Conservation (phyloP, 2,113 vertebrate species). For the Amia ocellicauda region DNA sequence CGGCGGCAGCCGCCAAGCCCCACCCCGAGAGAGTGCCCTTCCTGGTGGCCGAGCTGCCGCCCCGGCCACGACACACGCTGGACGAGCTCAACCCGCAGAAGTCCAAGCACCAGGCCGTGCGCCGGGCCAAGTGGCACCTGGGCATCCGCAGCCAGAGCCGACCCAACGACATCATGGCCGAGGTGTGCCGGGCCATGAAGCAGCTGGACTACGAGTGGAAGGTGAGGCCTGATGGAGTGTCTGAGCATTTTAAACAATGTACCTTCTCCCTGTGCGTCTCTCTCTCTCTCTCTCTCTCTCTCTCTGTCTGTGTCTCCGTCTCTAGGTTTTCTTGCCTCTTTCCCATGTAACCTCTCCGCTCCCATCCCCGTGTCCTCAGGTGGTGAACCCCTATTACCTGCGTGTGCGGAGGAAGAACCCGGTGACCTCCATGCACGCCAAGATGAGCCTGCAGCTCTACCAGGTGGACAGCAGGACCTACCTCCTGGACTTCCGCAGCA, state of each 20-base stretch:
- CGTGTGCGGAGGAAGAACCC: constrained; percentile 93
- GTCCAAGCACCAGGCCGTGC: constrained; percentile 92
- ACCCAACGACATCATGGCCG: constrained; percentile 96
- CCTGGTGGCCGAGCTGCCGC: constrained; percentile 78
- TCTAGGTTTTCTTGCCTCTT: no score
- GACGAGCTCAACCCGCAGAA: constrained; percentile 97
- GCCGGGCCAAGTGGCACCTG: constrained; percentile 94
- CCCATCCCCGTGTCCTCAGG: constrained; percentile 63
- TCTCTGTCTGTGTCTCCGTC: background rate
- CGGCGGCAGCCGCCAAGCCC: constrained; percentile 71
- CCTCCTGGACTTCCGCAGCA: constrained; percentile 94
- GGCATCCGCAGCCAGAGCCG: constrained; percentile 95
- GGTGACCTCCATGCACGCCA: constrained; percentile 86
- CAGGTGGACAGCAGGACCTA: constrained; percentile 98
- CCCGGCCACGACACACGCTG: constrained; percentile 84
- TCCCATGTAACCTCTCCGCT: background rate
- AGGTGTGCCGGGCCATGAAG: constrained; percentile 96
- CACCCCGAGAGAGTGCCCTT: constrained; percentile 94
- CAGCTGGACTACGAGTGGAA: constrained; percentile 98
- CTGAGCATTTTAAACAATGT: no score
- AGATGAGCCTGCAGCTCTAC: constrained; percentile 97
- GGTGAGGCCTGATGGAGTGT: constrained; percentile 61
- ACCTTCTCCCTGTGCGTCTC: background rate
- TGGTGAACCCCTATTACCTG: constrained; percentile 94
- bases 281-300: background rate